phyloP scores from a whole-genome alignment of 2,797 vertebrate genomes.

The Acestrorhynchus altus region DNA sequence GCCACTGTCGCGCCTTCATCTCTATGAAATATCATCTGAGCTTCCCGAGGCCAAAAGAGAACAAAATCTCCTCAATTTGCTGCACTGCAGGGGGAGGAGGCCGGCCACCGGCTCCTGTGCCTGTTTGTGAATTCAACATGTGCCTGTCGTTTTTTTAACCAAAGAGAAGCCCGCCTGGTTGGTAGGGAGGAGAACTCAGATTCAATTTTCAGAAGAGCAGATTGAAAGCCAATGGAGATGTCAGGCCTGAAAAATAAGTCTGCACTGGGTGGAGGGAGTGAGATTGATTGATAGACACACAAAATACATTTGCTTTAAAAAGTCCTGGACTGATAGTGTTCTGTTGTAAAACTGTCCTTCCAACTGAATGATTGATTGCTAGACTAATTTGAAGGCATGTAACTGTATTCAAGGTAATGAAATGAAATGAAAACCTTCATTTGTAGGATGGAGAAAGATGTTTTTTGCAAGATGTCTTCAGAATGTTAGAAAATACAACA shows the following conservation, averaged over 20 bases:
- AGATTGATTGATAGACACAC: background rate
- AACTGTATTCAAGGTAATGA: no score
- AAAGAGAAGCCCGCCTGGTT: background rate
- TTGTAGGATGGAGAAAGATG: no score
- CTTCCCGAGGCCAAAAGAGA: background rate
- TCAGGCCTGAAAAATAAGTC: conserved; percentile 7
- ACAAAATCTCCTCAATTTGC: conserved; percentile 15
- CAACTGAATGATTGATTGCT: no score
- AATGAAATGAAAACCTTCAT: no score
- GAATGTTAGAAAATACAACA: no score
- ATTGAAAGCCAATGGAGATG: background rate
- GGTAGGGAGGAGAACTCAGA: background rate
- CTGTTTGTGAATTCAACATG: conserved; percentile 6
- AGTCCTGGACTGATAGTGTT: no score
- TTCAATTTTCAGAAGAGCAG: background rate
- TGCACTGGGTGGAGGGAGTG: background rate
- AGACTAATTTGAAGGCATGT: no score
- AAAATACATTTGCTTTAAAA: no score
- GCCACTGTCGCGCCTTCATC: background rate
- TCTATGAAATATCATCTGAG: background rate
- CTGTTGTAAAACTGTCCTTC: no score
- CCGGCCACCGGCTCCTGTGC: background rate
- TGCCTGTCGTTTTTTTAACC: background rate
- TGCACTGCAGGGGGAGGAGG: conserved; percentile 4
- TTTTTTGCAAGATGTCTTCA: no score